A percentile compares a stretch with the other conserved stretches of the same genome.
phyloP scores from a whole-genome alignment of 2,113 vertebrate species.

The Ciconia maguari region DNA sequence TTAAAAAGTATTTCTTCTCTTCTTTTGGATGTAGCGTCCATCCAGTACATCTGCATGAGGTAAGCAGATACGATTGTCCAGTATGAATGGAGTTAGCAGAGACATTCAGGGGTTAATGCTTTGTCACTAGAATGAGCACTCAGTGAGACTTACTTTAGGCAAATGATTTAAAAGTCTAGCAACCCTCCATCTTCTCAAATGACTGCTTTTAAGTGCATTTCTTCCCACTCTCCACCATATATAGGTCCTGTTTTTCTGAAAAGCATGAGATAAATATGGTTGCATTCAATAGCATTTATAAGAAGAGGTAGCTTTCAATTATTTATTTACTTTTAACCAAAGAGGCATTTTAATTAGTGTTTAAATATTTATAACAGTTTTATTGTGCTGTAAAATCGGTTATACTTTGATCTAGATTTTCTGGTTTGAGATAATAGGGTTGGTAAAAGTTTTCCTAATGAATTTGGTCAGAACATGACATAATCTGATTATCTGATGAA shows the following conservation, averaged over 20 bases:
- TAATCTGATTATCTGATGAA: conserved; percentile 36
- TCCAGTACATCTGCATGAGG: background rate
- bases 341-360: conserved; percentile 46
- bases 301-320: conserved; percentile 50
- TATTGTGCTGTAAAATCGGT: conserved; percentile 51
- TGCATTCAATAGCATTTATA: background rate
- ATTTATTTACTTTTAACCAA: conserved; percentile 63
- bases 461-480: conserved; percentile 56
- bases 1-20: background rate
- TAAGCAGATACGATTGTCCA: background rate
- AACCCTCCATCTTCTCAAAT: background rate
- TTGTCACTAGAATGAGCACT: background rate
- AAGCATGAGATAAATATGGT: background rate
- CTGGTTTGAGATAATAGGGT: conserved; percentile 54
- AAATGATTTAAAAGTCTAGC: background rate
- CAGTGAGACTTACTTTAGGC: background rate
- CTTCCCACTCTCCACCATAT: background rate
- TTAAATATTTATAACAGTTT: conserved; percentile 70
- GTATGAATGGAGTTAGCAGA: background rate
- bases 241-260: background rate
- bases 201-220: background rate
- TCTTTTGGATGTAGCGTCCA: background rate
- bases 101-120: background rate
- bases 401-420: conserved; percentile 59
- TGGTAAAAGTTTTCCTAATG: conserved; percentile 64